A percentile compares a stretch with the other conserved stretches of the same genome.
phyloP scores from a whole-genome alignment of 1,140 invertebrate genomes.

The Aleiodes sp. region DNA sequence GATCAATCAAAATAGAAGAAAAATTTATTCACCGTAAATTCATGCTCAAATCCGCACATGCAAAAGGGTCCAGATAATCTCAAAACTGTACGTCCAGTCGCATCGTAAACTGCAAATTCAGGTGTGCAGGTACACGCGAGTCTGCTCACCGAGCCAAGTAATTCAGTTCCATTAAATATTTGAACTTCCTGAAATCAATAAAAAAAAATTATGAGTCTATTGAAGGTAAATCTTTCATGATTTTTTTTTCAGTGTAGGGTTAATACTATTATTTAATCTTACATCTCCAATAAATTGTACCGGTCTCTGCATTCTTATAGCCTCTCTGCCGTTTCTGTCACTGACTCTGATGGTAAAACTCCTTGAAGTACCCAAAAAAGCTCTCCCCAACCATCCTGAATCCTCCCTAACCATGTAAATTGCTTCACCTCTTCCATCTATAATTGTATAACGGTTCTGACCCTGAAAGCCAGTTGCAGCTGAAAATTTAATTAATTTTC shows the following conservation, averaged over 20 bases:
- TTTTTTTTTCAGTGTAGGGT: background rate
- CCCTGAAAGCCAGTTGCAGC: constrained; percentile 46
- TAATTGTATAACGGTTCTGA: constrained; percentile 50
- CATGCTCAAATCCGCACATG: constrained; percentile 71
- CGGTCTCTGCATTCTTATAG: background rate
- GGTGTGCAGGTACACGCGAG: background rate
- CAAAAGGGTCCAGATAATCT: constrained; percentile 78
- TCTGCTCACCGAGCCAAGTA: background rate
- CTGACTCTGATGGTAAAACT: constrained; percentile 88
- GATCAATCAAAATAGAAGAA: too few relatives aligned
- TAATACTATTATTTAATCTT: background rate
- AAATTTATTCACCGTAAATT: background rate
- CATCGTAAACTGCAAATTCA: background rate
- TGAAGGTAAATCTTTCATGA: background rate
- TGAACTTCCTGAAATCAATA: background rate
- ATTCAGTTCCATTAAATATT: background rate
- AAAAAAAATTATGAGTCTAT: background rate
- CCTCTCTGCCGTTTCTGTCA: constrained; percentile 78
- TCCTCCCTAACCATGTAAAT: constrained; percentile 88
- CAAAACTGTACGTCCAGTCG: constrained; percentile 65
- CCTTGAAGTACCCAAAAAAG: constrained; percentile 79
- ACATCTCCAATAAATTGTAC: background rate
- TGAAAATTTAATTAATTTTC: constrained; percentile 20
- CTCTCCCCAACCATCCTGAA: constrained; percentile 80
- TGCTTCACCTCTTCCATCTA: constrained; percentile 50